Conservation (phyloP, 2,113 vertebrate genomes). For the Rhinoptilus africanus region DNA sequence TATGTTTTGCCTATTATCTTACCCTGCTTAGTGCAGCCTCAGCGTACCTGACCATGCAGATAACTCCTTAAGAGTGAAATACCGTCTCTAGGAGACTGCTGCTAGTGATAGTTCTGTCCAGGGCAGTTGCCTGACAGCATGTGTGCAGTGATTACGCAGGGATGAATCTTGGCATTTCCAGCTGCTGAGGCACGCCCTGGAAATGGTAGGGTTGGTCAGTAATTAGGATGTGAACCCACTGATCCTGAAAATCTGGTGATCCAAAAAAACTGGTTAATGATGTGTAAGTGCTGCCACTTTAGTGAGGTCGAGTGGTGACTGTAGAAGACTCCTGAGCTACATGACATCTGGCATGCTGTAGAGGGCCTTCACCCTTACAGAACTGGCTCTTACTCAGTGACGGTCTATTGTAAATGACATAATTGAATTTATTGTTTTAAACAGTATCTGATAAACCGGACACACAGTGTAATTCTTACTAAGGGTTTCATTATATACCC, state of each 20-base stretch:
- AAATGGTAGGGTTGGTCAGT: background rate
- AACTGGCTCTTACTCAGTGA: background rate
- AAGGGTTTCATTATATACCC: background rate
- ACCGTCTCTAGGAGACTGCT: background rate
- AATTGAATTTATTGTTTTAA: background rate
- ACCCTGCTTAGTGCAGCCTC: background rate
- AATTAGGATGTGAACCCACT: background rate
- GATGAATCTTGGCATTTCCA: background rate
- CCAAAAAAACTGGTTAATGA: background rate
- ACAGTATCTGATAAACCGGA: background rate
- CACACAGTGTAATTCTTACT: background rate
- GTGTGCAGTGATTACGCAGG: background rate
- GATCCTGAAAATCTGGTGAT: background rate
- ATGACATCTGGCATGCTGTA: background rate
- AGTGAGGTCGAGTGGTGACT: background rate
- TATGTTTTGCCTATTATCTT: background rate
- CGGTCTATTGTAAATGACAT: background rate
- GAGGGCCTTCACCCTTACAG: background rate
- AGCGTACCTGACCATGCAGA: background rate
- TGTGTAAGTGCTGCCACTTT: background rate
- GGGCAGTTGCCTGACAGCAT: background rate
- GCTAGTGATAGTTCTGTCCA: background rate
- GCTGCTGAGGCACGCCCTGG: background rate
- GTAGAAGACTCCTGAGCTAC: background rate
- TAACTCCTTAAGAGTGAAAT: background rate